A percentile compares a stretch with the other conserved stretches of the same genome.
phyloP scores from a whole-genome alignment of 2,797 vertebrate genomes.

The Prionace glauca region DNA sequence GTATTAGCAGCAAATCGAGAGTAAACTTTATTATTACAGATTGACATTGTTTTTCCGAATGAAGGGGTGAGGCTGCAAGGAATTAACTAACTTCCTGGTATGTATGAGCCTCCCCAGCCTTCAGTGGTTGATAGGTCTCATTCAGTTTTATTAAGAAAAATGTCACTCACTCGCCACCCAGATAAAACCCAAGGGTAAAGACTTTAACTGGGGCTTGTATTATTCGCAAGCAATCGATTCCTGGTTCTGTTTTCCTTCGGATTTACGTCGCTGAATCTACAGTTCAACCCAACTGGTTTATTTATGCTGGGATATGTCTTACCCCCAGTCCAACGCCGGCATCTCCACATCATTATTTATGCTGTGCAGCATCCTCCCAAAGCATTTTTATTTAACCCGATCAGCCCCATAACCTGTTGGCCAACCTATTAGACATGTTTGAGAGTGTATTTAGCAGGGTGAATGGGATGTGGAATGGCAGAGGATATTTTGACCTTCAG shows the following conservation, averaged over 20 bases:
- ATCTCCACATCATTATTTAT: background rate
- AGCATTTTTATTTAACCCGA: background rate
- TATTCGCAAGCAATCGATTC: background rate
- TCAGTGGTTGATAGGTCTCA: background rate
- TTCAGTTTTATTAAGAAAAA: background rate
- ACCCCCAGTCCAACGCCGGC: no score
- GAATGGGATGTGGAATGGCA: background rate
- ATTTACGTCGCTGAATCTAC: no score
- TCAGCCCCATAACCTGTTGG: background rate
- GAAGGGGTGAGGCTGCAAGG: background rate
- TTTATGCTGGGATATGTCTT: background rate
- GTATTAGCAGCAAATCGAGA: slow-evolving; percentile 40
- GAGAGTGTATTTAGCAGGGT: background rate
- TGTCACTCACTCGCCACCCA: background rate
- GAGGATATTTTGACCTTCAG: background rate
- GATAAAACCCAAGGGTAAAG: background rate
- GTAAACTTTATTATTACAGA: slow-evolving; percentile 1
- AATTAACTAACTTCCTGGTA: background rate
- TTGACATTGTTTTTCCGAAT: background rate
- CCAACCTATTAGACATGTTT: background rate
- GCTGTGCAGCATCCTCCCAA: no score
- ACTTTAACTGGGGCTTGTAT: background rate
- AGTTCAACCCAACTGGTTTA: background rate
- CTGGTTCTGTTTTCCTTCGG: background rate
- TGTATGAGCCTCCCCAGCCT: background rate